Evolutionary conservation across 2,797 vertebrate species (phyloP).

Genomic region (Potorous gilbertii): DNA sequence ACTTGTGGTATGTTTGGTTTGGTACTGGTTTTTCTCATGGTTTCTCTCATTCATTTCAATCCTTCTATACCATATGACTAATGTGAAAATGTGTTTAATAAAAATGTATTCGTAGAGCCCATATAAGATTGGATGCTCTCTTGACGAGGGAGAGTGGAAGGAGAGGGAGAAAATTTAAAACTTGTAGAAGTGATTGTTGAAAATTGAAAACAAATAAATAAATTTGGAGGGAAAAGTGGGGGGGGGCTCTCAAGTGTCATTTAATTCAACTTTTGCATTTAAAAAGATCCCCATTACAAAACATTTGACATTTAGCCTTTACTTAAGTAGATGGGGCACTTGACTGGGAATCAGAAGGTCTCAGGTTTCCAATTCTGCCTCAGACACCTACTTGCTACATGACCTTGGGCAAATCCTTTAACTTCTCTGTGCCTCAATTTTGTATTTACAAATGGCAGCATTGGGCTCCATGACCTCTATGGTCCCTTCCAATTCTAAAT

Average conservation of each 20-base stretch:
- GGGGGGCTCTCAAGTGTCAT: not conserved
- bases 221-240: too few relatives aligned
- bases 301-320: not conserved
- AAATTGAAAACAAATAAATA: too few relatives aligned
- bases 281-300: not conserved
- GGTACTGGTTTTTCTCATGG: too few relatives aligned
- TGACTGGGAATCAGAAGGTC: not conserved
- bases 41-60: too few relatives aligned
- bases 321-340: not conserved
- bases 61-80: too few relatives aligned
- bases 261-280: not conserved
- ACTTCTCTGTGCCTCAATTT: not conserved
- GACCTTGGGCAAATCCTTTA: not conserved
- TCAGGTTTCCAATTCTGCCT: not conserved
- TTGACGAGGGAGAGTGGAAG: too few relatives aligned
- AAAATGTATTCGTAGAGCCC: too few relatives aligned
- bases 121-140: too few relatives aligned
- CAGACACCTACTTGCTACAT: not conserved
- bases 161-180: too few relatives aligned
- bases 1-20: too few relatives aligned
- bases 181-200: too few relatives aligned
- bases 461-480: not conserved
- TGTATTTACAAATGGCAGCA: not conserved
- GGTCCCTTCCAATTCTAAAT: not conserved
- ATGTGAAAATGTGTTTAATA: too few relatives aligned